Conservation (phyloP, 2,113 vertebrate genomes). For the Menidia beryllina region DNA sequence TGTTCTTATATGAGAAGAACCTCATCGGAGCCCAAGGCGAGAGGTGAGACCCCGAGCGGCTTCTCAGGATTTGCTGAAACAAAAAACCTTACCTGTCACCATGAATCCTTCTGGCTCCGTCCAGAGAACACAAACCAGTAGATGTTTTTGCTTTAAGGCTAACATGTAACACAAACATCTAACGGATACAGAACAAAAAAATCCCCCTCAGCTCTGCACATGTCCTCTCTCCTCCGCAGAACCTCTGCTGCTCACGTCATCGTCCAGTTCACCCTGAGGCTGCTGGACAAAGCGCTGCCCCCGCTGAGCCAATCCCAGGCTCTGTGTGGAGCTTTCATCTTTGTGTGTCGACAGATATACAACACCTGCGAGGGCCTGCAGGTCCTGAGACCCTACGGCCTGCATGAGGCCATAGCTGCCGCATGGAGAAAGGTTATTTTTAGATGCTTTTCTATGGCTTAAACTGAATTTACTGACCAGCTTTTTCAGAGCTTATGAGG, state of each 20-base stretch:
- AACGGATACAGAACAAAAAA: no score
- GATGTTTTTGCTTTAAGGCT: no score
- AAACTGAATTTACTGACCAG: no score
- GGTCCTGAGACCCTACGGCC: slow-evolving; percentile 83
- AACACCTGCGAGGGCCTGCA: slow-evolving; percentile 93
- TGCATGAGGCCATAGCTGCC: slow-evolving; percentile 86
- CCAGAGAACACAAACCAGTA: no score
- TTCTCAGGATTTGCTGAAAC: no score
- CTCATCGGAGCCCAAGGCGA: slow-evolving; percentile 71
- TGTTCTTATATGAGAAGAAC: slow-evolving; percentile 89
- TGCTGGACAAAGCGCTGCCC: slow-evolving; percentile 85
- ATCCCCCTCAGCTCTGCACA: neutral
- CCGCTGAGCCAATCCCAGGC: slow-evolving; percentile 73
- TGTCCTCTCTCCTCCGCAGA: slow-evolving; percentile 71
- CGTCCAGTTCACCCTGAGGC: slow-evolving; percentile 88
- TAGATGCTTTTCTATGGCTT: neutral
- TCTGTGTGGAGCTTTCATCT: slow-evolving; percentile 92
- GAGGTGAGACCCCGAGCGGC: slow-evolving; percentile 77
- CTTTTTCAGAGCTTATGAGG: no score
- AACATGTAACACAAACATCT: no score
- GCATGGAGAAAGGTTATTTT: slow-evolving; percentile 89
- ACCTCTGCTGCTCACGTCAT: slow-evolving; percentile 85
- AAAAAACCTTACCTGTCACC: slow-evolving; percentile 5
- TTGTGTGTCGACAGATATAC: slow-evolving; percentile 92
- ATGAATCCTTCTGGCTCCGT: no score